Conservation (phyloP, 2,113 vertebrate species). For the Dromiciops gliroides region DNA sequence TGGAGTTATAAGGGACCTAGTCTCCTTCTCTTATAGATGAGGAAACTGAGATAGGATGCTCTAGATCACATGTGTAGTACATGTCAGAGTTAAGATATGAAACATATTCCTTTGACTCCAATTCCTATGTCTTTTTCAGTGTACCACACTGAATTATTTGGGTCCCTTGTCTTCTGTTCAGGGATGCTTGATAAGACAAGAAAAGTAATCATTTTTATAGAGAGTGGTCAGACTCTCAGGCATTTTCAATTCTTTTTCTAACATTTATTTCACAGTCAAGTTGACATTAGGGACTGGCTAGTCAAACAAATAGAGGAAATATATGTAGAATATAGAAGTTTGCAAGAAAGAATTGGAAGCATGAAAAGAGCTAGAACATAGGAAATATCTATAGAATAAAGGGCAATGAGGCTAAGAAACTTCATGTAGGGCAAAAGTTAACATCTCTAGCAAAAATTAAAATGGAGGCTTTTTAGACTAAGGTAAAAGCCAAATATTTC, state of each 20-base stretch:
- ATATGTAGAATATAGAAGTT: neutral
- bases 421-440: neutral
- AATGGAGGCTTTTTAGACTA: neutral
- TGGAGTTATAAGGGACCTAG: neutral
- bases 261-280: neutral
- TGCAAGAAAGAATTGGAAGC: neutral
- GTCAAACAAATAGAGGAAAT: neutral
- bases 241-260: neutral
- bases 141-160: neutral
- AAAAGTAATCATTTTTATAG: neutral
- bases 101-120: neutral
- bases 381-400: neutral
- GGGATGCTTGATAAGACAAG: neutral
- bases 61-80: neutral
- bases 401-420: neutral
- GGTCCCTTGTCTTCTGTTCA: neutral
- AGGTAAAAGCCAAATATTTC: neutral
- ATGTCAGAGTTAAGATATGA: neutral
- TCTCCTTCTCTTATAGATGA: neutral
- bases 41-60: neutral
- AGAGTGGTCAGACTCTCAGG: neutral
- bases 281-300: neutral
- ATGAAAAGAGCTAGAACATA: neutral
- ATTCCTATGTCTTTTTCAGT: neutral
- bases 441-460: neutral